Base-by-base conservation (phyloP, 2,113 vertebrate species). In the Halichoeres trimaculatus region DNA sequence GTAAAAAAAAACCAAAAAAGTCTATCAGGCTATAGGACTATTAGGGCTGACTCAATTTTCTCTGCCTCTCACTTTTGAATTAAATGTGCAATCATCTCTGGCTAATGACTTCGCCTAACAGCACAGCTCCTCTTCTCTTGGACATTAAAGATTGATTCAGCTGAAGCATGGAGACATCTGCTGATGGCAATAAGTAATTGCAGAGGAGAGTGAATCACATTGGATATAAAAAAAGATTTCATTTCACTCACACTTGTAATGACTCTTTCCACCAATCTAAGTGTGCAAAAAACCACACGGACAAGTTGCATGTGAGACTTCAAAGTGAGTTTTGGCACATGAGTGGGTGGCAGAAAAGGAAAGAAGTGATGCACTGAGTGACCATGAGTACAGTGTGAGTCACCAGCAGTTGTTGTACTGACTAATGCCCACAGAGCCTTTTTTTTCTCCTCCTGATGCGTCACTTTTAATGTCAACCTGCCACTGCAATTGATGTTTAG, bases 351-450 rank as follows among this genome's bases (percentile, higher is more conserved):
- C 50, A 36, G 45, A 64, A 57, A 6, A 12, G n/a, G 4, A 55
- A 50, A 40, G 14, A 75, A 38, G 55, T 69, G 8, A 71, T 68
- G 17, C 24, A 19, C 23, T 30, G 35, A 71, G 51, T 83, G 87
- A 81, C 85, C 80, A 63, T 84, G 81, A 86, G n/a, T 24, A 36
- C 12, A 30, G 59, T 11, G 5, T 92, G 89, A 92, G 74, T 91
- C 91, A 91, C 67, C 12, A 17, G 13, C 22, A 16, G 52, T 50
- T 63, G 62, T 73, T 70, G 66, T 53, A 59, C 74, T 92, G 84
- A 90, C 79, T 89, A 88, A 91, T 64, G 6, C 62, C 36, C 47
- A 54, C 22, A 43, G 60, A 74, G 7, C 71, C 59, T 71, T 84
- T 48, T 89, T 82, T 59, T 85, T 30, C 30, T 30, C 6, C 6